Conservation (phyloP, 2,888 invertebrate genomes). For the Lagria hirta region DNA sequence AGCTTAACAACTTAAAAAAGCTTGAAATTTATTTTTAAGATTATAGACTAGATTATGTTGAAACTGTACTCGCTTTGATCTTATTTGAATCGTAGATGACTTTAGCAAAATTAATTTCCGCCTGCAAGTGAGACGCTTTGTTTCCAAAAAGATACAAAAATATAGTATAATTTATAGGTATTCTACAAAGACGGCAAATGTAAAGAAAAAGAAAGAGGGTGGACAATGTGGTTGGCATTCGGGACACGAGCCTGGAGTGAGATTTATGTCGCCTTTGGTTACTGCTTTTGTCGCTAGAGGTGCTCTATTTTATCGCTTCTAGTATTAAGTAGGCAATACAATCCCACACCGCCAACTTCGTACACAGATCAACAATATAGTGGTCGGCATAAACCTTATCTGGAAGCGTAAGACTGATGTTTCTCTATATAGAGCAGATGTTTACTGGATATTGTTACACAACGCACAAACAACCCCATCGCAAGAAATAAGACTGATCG, state of each 20-base stretch:
- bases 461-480: constrained; percentile 23
- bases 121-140: constrained; percentile 19
- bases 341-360: constrained; percentile 40
- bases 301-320: constrained; percentile 47
- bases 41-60: too few relatives aligned
- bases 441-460: constrained; percentile 24
- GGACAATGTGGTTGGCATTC: constrained; percentile 49
- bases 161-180: constrained; percentile 49
- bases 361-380: constrained; percentile 31
- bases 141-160: constrained; percentile 22
- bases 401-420: constrained; percentile 33
- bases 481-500: constrained; percentile 26
- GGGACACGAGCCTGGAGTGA: constrained; percentile 48
- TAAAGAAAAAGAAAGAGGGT: constrained; percentile 43
- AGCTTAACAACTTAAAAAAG: too few relatives aligned
- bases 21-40: too few relatives aligned
- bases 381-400: constrained; percentile 34
- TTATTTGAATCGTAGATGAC: too few relatives aligned
- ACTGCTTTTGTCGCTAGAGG: constrained; percentile 47
- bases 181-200: constrained; percentile 50
- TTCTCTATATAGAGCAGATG: constrained; percentile 22
- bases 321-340: constrained; percentile 49
- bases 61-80: constrained; percentile 3
- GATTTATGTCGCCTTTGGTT: constrained; percentile 50
- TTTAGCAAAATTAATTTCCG: constrained; percentile 12